phyloP scores from a whole-genome alignment of 2,888 invertebrate species.

The Alsophila aescularia region DNA sequence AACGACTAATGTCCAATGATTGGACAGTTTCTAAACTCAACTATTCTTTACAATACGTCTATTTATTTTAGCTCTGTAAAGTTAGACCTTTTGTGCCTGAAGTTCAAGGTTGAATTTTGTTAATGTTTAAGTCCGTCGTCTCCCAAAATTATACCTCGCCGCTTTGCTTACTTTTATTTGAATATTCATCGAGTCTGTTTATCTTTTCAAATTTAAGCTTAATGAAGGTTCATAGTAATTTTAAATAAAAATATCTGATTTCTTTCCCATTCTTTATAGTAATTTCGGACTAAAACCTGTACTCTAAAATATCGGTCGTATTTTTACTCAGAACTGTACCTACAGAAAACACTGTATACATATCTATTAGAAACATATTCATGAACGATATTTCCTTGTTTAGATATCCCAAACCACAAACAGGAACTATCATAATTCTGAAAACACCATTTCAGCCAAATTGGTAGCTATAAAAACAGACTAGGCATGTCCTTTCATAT shows the following conservation, averaged over 20 bases:
- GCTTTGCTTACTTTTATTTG: conserved; percentile 16
- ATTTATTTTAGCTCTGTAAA: background rate
- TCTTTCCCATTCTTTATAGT: too few species aligned
- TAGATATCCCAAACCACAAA: background rate
- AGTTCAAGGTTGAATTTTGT: conserved; percentile 19
- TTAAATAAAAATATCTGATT: background rate
- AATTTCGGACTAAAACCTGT: too few species aligned
- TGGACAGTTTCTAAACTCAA: conserved; percentile 3
- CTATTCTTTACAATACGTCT: background rate
- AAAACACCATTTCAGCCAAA: background rate
- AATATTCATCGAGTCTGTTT: conserved; percentile 19
- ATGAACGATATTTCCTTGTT: too few species aligned
- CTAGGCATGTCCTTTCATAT: conserved; percentile 19
- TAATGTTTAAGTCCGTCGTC: conserved; percentile 18
- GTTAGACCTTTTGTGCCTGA: background rate
- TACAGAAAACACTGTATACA: too few species aligned
- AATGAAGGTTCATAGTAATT: conserved; percentile 2
- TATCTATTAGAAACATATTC: too few species aligned
- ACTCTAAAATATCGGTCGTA: too few species aligned
- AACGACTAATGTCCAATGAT: conserved; percentile 3
- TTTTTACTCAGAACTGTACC: too few species aligned
- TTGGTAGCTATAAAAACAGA: conserved; percentile 11
- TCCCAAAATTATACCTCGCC: background rate
- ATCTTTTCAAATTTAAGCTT: conserved; percentile 15
- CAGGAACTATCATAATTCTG: background rate